phyloP scores from a whole-genome alignment of 2,888 invertebrate species.

The Brachypterus glaber region DNA sequence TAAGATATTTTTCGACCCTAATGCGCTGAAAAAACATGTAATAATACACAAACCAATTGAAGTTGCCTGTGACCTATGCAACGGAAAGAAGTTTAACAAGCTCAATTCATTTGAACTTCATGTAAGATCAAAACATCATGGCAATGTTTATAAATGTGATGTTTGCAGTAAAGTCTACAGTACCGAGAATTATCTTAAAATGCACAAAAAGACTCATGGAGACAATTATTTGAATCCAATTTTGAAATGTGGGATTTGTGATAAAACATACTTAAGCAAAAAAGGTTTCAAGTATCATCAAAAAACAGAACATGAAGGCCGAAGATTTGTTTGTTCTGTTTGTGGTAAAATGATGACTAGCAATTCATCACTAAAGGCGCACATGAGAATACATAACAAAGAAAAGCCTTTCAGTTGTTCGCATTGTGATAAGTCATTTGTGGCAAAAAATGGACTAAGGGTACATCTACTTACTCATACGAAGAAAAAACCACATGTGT shows the following conservation, averaged over 20 bases:
- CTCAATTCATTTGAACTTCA: no score
- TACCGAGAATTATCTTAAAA: constrained; percentile 7
- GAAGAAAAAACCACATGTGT: constrained; percentile 30
- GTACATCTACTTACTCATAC: constrained; percentile 30
- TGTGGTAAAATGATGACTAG: constrained; percentile 7
- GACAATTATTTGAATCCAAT: no score
- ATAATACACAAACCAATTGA: no score
- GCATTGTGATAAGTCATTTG: constrained; percentile 29
- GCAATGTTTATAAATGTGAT: no score
- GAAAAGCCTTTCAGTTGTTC: constrained; percentile 28
- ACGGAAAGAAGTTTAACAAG: no score
- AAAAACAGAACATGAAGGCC: constrained; percentile 16
- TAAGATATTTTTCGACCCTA: constrained; percentile 34
- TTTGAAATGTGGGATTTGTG: no score
- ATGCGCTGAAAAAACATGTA: constrained; percentile 47
- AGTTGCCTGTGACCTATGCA: no score
- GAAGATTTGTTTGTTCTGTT: constrained; percentile 13
- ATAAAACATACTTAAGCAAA: no score
- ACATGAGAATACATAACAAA: constrained; percentile 25
- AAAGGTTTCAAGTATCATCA: constrained; percentile 17
- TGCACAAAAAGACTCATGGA: no score
- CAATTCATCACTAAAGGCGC: constrained; percentile 15
- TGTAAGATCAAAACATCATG: no score
- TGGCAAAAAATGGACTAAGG: constrained; percentile 25
- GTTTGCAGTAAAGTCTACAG: constrained; percentile 10